Base-by-base conservation (phyloP, 1,140 invertebrate species). In the Patella vulgata region DNA sequence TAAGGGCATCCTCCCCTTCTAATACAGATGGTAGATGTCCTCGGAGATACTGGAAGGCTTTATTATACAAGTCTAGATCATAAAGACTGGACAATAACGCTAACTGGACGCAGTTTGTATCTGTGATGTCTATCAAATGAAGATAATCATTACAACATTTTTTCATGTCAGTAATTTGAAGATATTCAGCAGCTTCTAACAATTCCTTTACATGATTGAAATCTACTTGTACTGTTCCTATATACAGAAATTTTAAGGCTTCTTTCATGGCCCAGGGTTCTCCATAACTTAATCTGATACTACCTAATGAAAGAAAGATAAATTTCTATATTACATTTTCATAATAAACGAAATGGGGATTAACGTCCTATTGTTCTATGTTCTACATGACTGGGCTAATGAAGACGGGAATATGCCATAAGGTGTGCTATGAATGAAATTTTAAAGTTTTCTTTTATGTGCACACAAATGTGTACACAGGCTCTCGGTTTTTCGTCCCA, bases 171-270 rank as follows among this genome's bases (percentile, higher is more conserved):
- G 47, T 47, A 4, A 80, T 71, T 31, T 80, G 78, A 21, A 80
- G 68, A 31, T 77, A 80, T 52, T 80, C 78, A 3, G 75, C 78
- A 17, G 73, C 70, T 54, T 78, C 69, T 9, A 80, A 58, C 3
- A 78, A 52, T 11, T 74, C 69, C 14, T 66, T 63, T 2, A 75
- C 59, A n/a, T 46, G 56, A n/a, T 70, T 64, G 40, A 68, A 63
- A 3, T 46, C 55, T 6, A 74, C 59, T 39, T 63, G 52, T 14
- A 71, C 54, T 17, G 19, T 47, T 27, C 75, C 75, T 9, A 65
- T 54, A 53, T 80, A 78, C 14, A 80, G 56, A 48, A 71, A 78
- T 30, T 66, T 48, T 12, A 79, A 59, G 3, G 77, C 77, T 14
- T 68, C 46, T 30, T 68, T 59, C 40, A 78, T 70, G n/a, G 74